These are phyloP conservation scores for Leptinotarsa undecemlineata DNA, from an alignment of 1,140 invertebrate species.

Conservation along the genomic window DNA sequence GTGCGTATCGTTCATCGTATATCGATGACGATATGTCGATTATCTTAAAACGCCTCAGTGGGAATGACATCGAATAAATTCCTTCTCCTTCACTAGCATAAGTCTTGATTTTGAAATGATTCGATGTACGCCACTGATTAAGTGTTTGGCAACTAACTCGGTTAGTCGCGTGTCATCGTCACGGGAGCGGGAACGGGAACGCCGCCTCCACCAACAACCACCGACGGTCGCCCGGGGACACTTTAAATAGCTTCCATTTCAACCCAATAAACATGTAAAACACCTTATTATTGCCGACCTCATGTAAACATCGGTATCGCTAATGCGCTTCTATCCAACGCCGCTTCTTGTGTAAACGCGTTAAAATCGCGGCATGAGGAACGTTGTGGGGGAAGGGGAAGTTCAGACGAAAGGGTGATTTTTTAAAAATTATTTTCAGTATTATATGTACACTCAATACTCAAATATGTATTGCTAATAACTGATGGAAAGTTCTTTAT, in stretches of 20 bases:
- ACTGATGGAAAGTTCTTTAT: no score
- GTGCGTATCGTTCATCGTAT: no score
- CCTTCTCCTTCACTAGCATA: no score
- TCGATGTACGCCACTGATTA: not conserved
- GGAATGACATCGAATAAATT: no score
- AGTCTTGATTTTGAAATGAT: not conserved
- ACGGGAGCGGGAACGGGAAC: slow-evolving; percentile 18
- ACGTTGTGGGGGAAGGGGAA: not conserved
- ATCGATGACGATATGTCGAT: no score
- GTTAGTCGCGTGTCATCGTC: slow-evolving; percentile 45
- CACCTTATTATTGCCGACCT: slow-evolving; percentile 51
- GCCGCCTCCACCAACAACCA: slow-evolving; percentile 4
- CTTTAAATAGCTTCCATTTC: slow-evolving; percentile 56
- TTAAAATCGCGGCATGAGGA: not conserved
- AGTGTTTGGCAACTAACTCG: slow-evolving; percentile 35
- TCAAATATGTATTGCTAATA: no score
- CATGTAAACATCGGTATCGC: slow-evolving; percentile 30
- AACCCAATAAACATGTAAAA: slow-evolving; percentile 56
- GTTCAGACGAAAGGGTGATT: no score
- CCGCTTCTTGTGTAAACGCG: not conserved
- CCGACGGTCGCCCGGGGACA: slow-evolving; percentile 45
- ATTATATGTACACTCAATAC: no score
- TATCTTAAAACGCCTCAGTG: no score
- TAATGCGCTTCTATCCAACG: not conserved
- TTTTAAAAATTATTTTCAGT: no score